These are phyloP conservation scores for Cottoperca gobio DNA, from an alignment of 2,797 vertebrate genomes.

Conservation along the genomic window DNA sequence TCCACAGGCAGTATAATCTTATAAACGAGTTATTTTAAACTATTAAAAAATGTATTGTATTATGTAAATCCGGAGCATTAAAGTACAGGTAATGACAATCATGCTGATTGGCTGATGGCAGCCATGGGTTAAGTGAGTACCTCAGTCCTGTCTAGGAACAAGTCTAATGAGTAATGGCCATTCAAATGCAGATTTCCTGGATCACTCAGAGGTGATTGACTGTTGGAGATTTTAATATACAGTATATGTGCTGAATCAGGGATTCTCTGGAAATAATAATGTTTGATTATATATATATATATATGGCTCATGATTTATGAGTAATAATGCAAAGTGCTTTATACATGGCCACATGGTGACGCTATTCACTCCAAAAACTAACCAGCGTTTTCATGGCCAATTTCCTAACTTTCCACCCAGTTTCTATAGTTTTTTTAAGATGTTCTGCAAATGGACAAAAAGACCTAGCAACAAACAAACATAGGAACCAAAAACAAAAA, in stretches of 20 bases:
- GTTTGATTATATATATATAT: not conserved
- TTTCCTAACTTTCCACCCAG: not conserved
- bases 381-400: not conserved
- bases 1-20: not conserved
- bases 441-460: not conserved
- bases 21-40: not conserved
- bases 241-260: not conserved
- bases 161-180: not conserved
- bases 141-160: not conserved
- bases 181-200: not conserved
- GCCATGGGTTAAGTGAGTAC: not conserved
- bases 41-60: not conserved
- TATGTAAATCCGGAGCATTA: not conserved
- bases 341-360: not conserved
- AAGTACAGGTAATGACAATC: not conserved
- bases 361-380: not conserved
- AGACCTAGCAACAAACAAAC: conserved; percentile 1
- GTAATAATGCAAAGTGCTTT: not conserved
- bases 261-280: not conserved
- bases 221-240: not conserved
- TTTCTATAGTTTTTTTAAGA: not conserved
- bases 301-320: not conserved
- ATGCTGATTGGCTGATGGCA: not conserved
- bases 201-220: not conserved
- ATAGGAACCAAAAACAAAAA: not conserved